phyloP scores from a whole-genome alignment of 2,797 vertebrate genomes.

The Babyrousa celebensis region DNA sequence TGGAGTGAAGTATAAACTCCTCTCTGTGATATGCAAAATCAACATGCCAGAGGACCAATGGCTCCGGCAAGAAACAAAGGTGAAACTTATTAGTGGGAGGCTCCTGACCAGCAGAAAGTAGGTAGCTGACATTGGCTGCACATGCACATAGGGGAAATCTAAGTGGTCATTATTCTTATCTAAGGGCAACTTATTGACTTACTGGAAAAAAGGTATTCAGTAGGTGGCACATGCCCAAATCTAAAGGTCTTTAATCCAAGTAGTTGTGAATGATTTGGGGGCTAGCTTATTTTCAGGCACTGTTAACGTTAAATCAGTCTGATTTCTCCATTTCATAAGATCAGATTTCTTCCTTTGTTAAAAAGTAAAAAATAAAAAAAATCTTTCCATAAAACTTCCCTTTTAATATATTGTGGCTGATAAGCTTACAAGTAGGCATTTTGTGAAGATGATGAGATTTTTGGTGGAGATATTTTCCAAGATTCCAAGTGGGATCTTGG shows the following conservation, averaged over 20 bases:
- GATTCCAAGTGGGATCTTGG: constrained; percentile 3
- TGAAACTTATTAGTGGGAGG: background rate
- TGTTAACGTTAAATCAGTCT: background rate
- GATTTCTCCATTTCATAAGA: background rate
- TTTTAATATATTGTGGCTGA: background rate
- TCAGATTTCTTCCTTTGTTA: constrained; percentile 13
- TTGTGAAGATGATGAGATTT: background rate
- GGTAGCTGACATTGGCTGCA: background rate
- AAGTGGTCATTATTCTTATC: background rate
- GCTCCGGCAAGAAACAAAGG: background rate
- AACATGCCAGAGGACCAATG: background rate
- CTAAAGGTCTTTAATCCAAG: background rate
- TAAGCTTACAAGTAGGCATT: background rate
- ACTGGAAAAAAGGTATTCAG: background rate
- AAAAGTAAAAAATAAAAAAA: constrained; percentile 15
- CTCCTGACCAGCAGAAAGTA: background rate
- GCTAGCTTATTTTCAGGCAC: background rate
- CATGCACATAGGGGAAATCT: background rate
- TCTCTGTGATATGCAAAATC: background rate
- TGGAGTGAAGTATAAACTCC: background rate
- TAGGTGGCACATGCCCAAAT: background rate
- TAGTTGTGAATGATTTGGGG: background rate
- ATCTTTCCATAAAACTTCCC: background rate
- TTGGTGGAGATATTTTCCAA: background rate
- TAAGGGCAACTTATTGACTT: background rate